Evolutionary conservation across 2,888 invertebrate species (phyloP), one percentile per base, ranked within the genome.

Genomic region (Tetranychus piercei): DNA sequence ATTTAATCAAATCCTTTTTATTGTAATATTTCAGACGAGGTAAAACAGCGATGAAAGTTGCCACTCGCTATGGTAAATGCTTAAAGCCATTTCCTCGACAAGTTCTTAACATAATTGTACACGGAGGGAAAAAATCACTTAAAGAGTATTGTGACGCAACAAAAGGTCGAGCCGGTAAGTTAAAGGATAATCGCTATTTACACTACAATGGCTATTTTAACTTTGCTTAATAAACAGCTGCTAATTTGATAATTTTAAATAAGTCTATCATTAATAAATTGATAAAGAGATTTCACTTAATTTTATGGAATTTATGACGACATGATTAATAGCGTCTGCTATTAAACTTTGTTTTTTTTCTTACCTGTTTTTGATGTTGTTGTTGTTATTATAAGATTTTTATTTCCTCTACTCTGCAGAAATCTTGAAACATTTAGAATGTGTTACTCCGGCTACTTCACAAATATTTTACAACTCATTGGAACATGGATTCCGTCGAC

Each of bases 61-160:
- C 22, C 1, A 69, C 20, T 23, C 20, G 20, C 20, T 69, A 20
- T 69, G 69, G 75, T 34, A 70, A 71, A 66, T 75, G 75, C 72
- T 45, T 75, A 23, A 71, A 70, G 20, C 75, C 75, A 11, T 75
- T 75, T 74, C 73, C 73, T 9, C 74, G 75, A 43, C 75, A 75
- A 73, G 72, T 75, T 18, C 23, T 73, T 1, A 71, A 74, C 23
- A 44, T 75, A 11, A 23, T 75, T 15, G 70, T 75, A 15, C 67
- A 22, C 34, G 73, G 73, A 11, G 73, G 22, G 34, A 69, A 69
- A 69, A 69, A 69, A 69, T 20, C 69, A 20, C 69, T 69, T 22
- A 69, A 69, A 69, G 69, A 69, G 20, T 69, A 69, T 69, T 69
- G 69, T 23, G 22, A 69, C 20, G 34, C 69, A n/a, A 23, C 69